These are phyloP conservation scores for Pedetes capensis DNA, from an alignment of 2,113 vertebrate genomes.

Conservation along the genomic window DNA sequence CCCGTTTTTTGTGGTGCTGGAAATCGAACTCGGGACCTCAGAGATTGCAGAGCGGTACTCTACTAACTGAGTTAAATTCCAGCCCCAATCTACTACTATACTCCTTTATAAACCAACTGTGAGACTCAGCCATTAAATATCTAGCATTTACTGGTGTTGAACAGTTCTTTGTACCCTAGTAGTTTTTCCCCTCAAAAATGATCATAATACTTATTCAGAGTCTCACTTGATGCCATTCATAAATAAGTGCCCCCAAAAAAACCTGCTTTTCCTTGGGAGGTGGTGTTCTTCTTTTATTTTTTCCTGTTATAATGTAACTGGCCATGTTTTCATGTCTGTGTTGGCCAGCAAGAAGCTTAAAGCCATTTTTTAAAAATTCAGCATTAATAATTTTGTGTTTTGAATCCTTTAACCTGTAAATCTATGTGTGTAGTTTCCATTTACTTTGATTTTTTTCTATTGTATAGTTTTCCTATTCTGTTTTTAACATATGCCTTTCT, in stretches of 20 bases:
- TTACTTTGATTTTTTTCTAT: constrained; percentile 16
- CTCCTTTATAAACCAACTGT: background rate
- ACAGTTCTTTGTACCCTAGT: background rate
- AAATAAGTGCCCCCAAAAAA: background rate
- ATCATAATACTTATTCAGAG: background rate
- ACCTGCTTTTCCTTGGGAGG: background rate
- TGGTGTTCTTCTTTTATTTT: background rate
- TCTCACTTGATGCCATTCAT: background rate
- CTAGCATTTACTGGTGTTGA: background rate
- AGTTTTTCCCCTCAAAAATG: background rate
- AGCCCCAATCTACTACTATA: too few species aligned
- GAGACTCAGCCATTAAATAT: background rate
- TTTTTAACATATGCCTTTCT: background rate
- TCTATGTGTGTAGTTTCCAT: background rate
- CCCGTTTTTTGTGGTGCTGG: too few species aligned
- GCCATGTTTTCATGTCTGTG: background rate
- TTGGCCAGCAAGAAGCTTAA: background rate
- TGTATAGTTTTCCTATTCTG: background rate
- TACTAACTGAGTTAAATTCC: too few species aligned
- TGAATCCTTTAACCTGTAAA: background rate
- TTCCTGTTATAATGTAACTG: background rate
- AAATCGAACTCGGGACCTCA: too few species aligned
- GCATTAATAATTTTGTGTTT: background rate
- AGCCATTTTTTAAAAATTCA: background rate
- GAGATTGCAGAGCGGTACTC: too few species aligned